These are phyloP conservation scores for Rhabditoides inermis DNA, from an alignment of 2,888 invertebrate genomes.

Conservation along the genomic window DNA sequence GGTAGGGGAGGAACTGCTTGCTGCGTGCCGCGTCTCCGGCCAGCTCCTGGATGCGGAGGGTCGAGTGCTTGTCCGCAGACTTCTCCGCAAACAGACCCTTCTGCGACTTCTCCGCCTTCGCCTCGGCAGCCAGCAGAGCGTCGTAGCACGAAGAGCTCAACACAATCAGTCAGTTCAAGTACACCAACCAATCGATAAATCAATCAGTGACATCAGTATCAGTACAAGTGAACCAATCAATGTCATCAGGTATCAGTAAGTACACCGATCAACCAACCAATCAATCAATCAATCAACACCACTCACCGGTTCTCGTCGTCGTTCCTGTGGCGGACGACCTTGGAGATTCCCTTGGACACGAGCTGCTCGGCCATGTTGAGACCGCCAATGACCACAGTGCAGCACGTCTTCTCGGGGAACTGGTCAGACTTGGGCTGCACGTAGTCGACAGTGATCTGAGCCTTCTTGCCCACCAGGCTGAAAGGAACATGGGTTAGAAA, in stretches of 20 bases:
- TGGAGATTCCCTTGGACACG: slow-evolving; percentile 69
- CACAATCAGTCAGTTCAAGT: neutral
- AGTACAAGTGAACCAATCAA: neutral
- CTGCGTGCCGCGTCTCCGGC: slow-evolving; percentile 42
- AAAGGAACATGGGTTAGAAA: slow-evolving; percentile 2
- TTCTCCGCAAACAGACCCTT: slow-evolving; percentile 68
- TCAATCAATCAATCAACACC: neutral
- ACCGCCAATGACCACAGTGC: slow-evolving; percentile 69
- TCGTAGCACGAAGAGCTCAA: slow-evolving; percentile 75
- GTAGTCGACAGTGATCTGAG: slow-evolving; percentile 77
- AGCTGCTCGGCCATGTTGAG: slow-evolving; percentile 77
- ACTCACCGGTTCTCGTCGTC: slow-evolving; percentile 64
- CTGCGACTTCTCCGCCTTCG: slow-evolving; percentile 77
- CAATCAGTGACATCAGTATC: neutral
- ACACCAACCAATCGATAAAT: neutral
- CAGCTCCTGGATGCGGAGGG: slow-evolving; percentile 37
- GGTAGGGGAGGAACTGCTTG: slow-evolving; percentile 77
- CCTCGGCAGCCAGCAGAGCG: slow-evolving; percentile 80
- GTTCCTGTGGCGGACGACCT: slow-evolving; percentile 82
- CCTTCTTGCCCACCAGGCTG: slow-evolving; percentile 82
- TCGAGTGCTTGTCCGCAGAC: slow-evolving; percentile 28
- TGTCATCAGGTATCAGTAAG: neutral
- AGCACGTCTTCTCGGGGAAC: slow-evolving; percentile 86
- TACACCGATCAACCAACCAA: neutral
- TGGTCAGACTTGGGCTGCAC: slow-evolving; percentile 86